Evolutionary conservation across 2,113 vertebrate genomes (phyloP).

Genomic region (Phocoena sinus): DNA sequence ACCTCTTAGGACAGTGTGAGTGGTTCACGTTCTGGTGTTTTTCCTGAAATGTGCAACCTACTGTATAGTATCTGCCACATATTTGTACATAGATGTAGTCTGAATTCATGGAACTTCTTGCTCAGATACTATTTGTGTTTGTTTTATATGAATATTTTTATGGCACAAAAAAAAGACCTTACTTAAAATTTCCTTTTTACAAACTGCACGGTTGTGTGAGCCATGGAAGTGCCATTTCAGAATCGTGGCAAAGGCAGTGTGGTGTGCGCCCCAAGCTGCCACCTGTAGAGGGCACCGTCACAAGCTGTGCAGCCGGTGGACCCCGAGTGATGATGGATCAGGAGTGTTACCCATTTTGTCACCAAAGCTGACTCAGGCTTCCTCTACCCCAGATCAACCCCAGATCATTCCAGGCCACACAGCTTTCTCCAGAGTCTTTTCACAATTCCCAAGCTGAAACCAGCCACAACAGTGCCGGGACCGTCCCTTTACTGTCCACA

Average conservation of each 20-base stretch:
- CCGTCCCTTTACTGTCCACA: background rate
- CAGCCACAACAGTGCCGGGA: background rate
- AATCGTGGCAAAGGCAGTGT: slow-evolving; percentile 48
- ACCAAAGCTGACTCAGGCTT: background rate
- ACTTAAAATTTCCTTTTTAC: slow-evolving; percentile 58
- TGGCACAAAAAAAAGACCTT: slow-evolving; percentile 61
- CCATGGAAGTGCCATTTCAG: slow-evolving; percentile 18
- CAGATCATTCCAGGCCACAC: background rate
- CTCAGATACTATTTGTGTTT: slow-evolving; percentile 70
- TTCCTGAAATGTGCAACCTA: slow-evolving; percentile 67
- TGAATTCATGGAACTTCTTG: slow-evolving; percentile 58
- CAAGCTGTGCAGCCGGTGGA: background rate
- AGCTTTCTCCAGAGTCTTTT: background rate
- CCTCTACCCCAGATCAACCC: background rate
- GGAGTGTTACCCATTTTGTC: background rate
- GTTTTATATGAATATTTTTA: slow-evolving; percentile 72
- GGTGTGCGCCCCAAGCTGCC: slow-evolving; percentile 29
- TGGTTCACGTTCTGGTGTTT: slow-evolving; percentile 63
- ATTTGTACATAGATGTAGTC: background rate
- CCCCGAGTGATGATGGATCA: background rate
- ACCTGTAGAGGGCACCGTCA: background rate
- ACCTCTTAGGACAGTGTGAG: background rate
- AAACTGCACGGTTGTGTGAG: slow-evolving; percentile 47
- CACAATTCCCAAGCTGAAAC: background rate
- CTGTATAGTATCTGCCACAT: slow-evolving; percentile 62